These are phyloP conservation scores for Pseudomyrmex pallidus DNA, from an alignment of 1,140 invertebrate species.

Conservation along the genomic window DNA sequence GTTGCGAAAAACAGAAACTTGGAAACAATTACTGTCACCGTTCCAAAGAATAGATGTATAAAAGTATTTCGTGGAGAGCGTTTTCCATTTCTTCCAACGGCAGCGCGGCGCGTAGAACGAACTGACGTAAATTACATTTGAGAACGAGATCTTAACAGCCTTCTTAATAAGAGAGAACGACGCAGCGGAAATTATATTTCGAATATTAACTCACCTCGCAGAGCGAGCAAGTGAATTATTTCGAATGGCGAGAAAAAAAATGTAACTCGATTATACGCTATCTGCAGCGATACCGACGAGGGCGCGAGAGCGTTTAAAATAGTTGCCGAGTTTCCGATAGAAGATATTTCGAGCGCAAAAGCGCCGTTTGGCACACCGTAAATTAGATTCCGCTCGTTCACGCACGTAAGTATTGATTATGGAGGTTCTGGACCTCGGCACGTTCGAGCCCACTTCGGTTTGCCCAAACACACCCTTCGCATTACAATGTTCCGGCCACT, in stretches of 20 bases:
- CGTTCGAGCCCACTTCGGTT: slow-evolving; percentile 49
- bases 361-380: slow-evolving; percentile 47
- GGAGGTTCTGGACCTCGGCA: background rate
- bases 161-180: too few species aligned
- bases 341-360: slow-evolving; percentile 41
- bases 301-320: slow-evolving; percentile 39
- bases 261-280: slow-evolving; percentile 13
- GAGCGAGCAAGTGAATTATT: slow-evolving; percentile 35
- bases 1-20: slow-evolving; percentile 30
- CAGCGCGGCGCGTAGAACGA: too few species aligned
- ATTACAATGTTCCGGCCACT: slow-evolving; percentile 49
- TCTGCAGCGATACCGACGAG: background rate
- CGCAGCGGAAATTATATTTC: background rate
- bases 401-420: slow-evolving; percentile 59
- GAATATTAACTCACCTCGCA: background rate
- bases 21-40: background rate
- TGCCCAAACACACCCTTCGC: slow-evolving; percentile 54
- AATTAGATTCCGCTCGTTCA: slow-evolving; percentile 57
- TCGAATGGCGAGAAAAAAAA: slow-evolving; percentile 36
- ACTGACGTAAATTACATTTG: too few species aligned
- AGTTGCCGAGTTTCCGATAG: slow-evolving; percentile 41
- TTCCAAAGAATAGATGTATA: background rate
- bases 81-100: too few species aligned
- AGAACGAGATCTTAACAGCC: too few species aligned
- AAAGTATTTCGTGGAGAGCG: too few species aligned